Evolutionary conservation across 2,113 vertebrate genomes (phyloP), one percentile per base, ranked within the genome.

Genomic region (Eulemur rufifrons): DNA sequence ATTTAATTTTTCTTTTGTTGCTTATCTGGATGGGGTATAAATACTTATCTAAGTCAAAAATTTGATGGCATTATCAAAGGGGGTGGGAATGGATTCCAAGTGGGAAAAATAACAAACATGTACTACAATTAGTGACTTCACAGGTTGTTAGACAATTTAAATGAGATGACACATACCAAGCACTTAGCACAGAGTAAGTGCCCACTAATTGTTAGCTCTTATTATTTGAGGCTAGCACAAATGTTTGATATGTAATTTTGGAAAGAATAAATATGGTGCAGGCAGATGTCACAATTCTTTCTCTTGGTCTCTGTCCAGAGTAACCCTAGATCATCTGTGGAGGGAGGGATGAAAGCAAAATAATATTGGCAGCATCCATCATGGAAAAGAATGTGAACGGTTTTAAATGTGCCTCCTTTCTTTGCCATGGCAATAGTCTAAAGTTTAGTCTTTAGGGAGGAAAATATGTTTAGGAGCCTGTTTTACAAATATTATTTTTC

Each of bases 261-360:
- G 61, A 84, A 84, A 77, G 61, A 81, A 59, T 68, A 86, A 90
- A 74, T 68, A 76, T 68, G 81, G 39, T 68, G 2, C 73, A 89
- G 47, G 74, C 80, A 96, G 68, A 81, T 81, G 85, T 39, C 74
- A 66, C 34, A 3, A 52, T 66, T 73, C 9, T 85, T 89, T 42
- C 32, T 80, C 78, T 85, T 81, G 54, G 50, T 95, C 52, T 91
- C 69, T 66, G 12, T 80, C 88, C 88, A 80, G 83, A 83, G 86
- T 66, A 34, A 45, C 63, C 78, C 32, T 32, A 15, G 68, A 34
- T 52, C n/a, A 8, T 64, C 61, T 71, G 8, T 29, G 34, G 8
- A 29, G 50, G 29, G 7, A 4, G 10, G 45, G 25, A 63, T 5
- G 18, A 86, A 50, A 56, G 34, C 14, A 56, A 77, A 83, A 59